Evolutionary conservation across 2,113 vertebrate genomes (phyloP), one percentile per base, ranked within the genome.

Genomic region (Rutilus rutilus): DNA sequence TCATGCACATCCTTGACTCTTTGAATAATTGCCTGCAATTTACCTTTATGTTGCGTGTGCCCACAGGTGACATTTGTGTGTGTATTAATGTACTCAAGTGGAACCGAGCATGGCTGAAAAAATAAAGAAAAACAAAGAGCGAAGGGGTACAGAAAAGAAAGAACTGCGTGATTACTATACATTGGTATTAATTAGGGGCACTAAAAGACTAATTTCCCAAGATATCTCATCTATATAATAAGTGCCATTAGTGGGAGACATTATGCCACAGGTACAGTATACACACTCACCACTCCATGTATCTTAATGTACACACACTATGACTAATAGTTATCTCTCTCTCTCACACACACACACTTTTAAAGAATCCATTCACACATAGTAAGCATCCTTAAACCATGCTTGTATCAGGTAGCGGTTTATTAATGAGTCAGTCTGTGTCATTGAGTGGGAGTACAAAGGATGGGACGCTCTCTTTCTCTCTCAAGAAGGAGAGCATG

Each of bases 241-340:
- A 89, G 79, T 77, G 60, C 52, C 86, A 88, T 89, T 86, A 90
- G 89, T 88, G 87, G 60, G 82, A 65, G 54, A 30, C 71, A 85
- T 85, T 89, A 91, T 82, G 5, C 15, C 73, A 50, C 8, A 82
- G n/a, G 62, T 69, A n/a, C n/a, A n/a, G n/a, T n/a, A 82, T 19
- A 64, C 25, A 62, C 27, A 19, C 76, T 33, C 52, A 64, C 52
- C 17, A 64, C 59, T 59, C 36, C 27, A 78, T 67, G 45, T 39
- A 78, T 69, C 47, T 42, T 54, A 25, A 52, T 30, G 78, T 42
- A 47, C 47, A 71, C 39, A 42, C 9, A 54, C 14, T 52, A 33
- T 57, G 42, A 42, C 47, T 30, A 76, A 42, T 57, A 36, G n/a
- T 47, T 33, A 36, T 50, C 8, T 42, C 50, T 50, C 9, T 42